Conservation (phyloP, 2,113 vertebrate species). For the Tauraco erythrolophus region DNA sequence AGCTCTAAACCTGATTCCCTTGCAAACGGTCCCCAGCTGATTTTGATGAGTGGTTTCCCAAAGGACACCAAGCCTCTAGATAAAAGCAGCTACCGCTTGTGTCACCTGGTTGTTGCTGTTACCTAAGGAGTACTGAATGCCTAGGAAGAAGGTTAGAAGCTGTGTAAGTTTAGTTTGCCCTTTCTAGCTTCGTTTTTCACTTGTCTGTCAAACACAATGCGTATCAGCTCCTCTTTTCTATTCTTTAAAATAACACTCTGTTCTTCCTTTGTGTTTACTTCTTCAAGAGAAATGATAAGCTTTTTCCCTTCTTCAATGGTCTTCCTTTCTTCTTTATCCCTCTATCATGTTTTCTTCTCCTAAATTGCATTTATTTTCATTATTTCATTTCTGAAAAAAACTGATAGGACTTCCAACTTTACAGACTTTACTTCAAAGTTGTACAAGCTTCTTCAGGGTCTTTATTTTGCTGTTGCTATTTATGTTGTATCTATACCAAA, state of each 20-base stretch:
- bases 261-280: neutral
- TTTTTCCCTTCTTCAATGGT: neutral
- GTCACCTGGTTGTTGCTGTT: neutral
- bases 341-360: neutral
- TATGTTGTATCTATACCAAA: neutral
- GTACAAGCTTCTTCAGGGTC: neutral
- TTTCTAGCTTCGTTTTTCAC: neutral
- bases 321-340: neutral
- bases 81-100: neutral
- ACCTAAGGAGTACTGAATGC: neutral
- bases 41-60: neutral
- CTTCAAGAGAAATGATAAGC: neutral
- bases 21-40: neutral
- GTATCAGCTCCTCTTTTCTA: neutral
- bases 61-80: neutral
- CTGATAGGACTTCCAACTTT: neutral
- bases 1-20: neutral
- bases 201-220: fast-evolving
- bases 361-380: fast-evolving
- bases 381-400: neutral
- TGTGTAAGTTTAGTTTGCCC: neutral
- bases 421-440: neutral
- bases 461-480: neutral
- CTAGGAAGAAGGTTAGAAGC: neutral
- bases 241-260: fast-evolving